Base-by-base conservation (phyloP, 2,797 vertebrate genomes). In the Parotocinclus haroldoi region DNA sequence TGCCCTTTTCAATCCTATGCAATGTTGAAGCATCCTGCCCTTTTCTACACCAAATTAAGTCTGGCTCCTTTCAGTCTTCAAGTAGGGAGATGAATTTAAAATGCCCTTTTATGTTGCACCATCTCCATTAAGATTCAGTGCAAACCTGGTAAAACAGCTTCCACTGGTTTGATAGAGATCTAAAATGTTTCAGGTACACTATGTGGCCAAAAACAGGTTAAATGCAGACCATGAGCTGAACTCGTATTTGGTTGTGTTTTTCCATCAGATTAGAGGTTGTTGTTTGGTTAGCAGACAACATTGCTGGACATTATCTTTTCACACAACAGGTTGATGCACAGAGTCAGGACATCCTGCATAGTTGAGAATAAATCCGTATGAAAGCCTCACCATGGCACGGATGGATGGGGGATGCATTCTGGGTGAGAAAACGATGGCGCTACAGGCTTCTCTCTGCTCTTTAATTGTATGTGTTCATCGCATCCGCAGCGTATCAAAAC, bases 1-100 rank as follows among this genome's bases (percentile, higher is more conserved):
- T 82, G 77, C 80, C 75, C 80, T 85, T 84, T 84, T 85, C 72
- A 81, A 83, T 81, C 75, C 59, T 18, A 36, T 79, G 79, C 79
- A 80, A 82, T 77, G 82, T 83, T 76, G 81, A 78, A 80, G 75
- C 76, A 76, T 76, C 74, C 80, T 76, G 74, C 69, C 61, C 68
- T 11, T 72, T 67, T 45, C 57, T 66, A 76, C 78, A 79, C 81
- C 76, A 79, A 73, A 73, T 39, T 57, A 63, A 76, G 79, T 79
- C 77, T 83, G 77, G 64, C 72, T 73, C 5, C 5, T 27, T 27
- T 27, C 27, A 2, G 27, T 27, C 27, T 72, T 80, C 60, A 38
- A 82, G 72, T 75, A 69, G 58, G 63, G 63, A 80, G 81, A 82
- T 78, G 78, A 78, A 82, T 84, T 78, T 78, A 72, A 74, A 19